Base-by-base conservation (phyloP, 2,113 vertebrate genomes). In the Misgurnus anguillicaudatus region DNA sequence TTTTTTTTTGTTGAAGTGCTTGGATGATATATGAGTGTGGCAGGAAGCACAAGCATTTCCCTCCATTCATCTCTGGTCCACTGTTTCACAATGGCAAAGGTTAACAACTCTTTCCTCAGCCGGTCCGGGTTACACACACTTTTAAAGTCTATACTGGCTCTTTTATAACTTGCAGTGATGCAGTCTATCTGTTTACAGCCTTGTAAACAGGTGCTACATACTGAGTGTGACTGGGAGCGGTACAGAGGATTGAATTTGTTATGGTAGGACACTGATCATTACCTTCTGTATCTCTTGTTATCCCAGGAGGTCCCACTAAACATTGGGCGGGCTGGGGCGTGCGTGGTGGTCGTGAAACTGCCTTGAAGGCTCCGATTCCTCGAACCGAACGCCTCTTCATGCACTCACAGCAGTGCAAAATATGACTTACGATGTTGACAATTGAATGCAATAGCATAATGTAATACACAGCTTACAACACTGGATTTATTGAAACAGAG, bases 301-400 rank as follows among this genome's bases (percentile, higher is more conserved):
- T 81, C 91, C 66, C 79, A 98, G 97, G 97, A 98, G 92, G 95
- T 95, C 81, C 94, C 94, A 80, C 93, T 98, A 81, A 99, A 99
- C 85, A 94, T 98, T n/a, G 96, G 96, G 86, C 94, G 96, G 88
- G 97, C 96, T 58, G 97, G 97, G 62, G 94, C 96, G 4, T 98
- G 96, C 64, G 93, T 98, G 66, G 96, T 97, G 9, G 93, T 97
- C 60, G 93, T 98, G 78, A 98, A 97, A 88, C 81, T 97, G 83
- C 94, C 95, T 84, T 98, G 92, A 96, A 85, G 55, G 53, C 48
- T 84, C 80, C 70, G 79, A 87, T 85, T 85, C 73, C 69, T 24
- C 39, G 53, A 85, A 80, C 77, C 57, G 75, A n/a, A 19, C 47
- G 87, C 70, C 68, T 85, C 77, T 75, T 83, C 81, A 77, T 88